phyloP scores from a whole-genome alignment of 2,797 vertebrate species.

The Peromyscus attwateri region DNA sequence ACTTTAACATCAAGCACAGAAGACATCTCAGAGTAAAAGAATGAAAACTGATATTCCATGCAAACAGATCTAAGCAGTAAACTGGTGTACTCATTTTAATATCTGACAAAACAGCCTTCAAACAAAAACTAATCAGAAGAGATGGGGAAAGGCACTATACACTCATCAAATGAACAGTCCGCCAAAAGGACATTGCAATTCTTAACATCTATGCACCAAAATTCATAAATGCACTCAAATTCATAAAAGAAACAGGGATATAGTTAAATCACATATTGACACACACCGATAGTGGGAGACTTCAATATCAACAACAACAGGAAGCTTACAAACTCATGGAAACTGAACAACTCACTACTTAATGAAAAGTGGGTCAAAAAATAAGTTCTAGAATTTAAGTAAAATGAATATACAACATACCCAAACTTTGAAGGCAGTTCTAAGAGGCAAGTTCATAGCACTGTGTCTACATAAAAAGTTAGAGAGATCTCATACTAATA shows the following conservation, averaged over 20 bases:
- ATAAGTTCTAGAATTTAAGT: background rate
- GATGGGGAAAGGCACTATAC: background rate
- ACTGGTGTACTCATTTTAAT: background rate
- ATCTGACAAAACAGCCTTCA: background rate
- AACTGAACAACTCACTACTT: background rate
- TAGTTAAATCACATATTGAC: background rate
- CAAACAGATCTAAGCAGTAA: background rate
- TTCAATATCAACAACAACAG: background rate
- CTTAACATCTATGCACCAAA: background rate
- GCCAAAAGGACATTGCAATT: background rate
- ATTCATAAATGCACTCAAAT: background rate
- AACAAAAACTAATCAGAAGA: background rate
- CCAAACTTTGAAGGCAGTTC: background rate
- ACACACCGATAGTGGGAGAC: background rate
- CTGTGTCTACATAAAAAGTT: background rate
- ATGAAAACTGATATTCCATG: background rate
- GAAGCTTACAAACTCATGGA: background rate
- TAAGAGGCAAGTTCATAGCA: background rate
- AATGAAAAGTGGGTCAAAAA: background rate
- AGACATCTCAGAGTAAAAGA: background rate
- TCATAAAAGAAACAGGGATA: background rate
- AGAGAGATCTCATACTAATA: background rate
- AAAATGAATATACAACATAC: background rate
- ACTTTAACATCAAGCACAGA: background rate
- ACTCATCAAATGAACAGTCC: background rate